Conservation (phyloP, 64 coral and sea anemone species). For the Exaiptasia diaphana region DNA sequence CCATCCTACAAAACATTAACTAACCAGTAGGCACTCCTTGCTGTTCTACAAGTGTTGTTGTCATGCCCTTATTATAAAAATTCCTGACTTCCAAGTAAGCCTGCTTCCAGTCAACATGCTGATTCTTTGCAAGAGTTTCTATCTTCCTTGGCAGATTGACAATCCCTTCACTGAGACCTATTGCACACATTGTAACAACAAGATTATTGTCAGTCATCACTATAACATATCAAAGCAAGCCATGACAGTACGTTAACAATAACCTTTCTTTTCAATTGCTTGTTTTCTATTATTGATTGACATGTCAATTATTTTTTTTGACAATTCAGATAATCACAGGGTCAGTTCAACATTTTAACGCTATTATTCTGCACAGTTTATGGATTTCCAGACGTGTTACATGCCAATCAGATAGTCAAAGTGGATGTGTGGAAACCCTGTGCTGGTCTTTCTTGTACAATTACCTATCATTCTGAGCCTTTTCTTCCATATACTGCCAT, state of each 20-base stretch:
- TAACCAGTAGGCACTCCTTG: not conserved
- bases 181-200: not conserved
- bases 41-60: not conserved
- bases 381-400: not conserved
- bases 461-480: slow-evolving; percentile 73
- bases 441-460: not conserved
- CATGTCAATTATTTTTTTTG: not conserved
- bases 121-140: slow-evolving; percentile 45
- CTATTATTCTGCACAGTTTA: not conserved
- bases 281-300: not conserved
- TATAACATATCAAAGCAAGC: not conserved
- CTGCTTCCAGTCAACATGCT: slow-evolving; percentile 91
- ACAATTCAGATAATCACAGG: not conserved
- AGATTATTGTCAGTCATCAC: not conserved
- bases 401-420: not conserved
- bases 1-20: not conserved
- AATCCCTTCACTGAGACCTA: slow-evolving; percentile 68
- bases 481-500: slow-evolving; percentile 60
- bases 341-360: not conserved
- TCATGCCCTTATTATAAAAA: slow-evolving; percentile 41
- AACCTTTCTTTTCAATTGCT: not conserved
- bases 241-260: not conserved
- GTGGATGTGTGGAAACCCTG: not conserved
- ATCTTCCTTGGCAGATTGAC: slow-evolving; percentile 59
- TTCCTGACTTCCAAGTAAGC: slow-evolving; percentile 69